A percentile compares a stretch with the other conserved stretches of the same genome.
phyloP scores from a whole-genome alignment of 2,113 vertebrate species.

The Scomber colias region DNA sequence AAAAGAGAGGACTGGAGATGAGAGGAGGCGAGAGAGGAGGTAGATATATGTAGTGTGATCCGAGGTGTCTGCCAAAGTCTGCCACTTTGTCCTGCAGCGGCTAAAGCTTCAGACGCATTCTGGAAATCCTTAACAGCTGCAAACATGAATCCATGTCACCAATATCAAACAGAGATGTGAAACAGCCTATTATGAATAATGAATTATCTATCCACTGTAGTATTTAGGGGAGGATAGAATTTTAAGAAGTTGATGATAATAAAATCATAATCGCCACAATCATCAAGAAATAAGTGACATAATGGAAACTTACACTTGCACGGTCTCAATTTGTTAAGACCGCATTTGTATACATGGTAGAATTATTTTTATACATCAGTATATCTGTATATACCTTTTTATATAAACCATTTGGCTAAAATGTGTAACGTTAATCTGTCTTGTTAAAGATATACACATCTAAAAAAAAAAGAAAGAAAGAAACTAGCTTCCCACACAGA shows the following conservation, averaged over 20 bases:
- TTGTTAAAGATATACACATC: constrained; percentile 5
- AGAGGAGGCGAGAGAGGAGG: constrained; percentile 67
- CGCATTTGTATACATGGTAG: neutral
- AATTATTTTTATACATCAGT: neutral
- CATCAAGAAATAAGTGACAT: neutral
- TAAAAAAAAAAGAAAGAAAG: neutral
- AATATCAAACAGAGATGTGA: constrained; percentile 7
- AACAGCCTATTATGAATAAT: constrained; percentile 31
- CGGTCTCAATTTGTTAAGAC: neutral
- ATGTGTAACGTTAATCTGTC: neutral
- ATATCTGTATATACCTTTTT: neutral
- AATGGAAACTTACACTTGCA: neutral
- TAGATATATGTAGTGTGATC: constrained; percentile 69
- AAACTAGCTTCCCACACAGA: constrained; percentile 28
- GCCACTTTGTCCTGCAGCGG: constrained; percentile 58
- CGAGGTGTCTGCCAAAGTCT: constrained; percentile 56
- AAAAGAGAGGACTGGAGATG: constrained; percentile 67
- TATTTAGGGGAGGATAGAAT: neutral
- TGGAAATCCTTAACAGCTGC: constrained; percentile 19
- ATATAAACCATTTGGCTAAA: neutral
- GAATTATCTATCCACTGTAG: neutral
- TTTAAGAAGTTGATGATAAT: neutral
- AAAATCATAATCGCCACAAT: neutral
- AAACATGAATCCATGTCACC: constrained; percentile 50
- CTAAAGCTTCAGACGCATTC: constrained; percentile 35